phyloP scores from a whole-genome alignment of 2,888 invertebrate genomes.

The Stictocephala bisonia region DNA sequence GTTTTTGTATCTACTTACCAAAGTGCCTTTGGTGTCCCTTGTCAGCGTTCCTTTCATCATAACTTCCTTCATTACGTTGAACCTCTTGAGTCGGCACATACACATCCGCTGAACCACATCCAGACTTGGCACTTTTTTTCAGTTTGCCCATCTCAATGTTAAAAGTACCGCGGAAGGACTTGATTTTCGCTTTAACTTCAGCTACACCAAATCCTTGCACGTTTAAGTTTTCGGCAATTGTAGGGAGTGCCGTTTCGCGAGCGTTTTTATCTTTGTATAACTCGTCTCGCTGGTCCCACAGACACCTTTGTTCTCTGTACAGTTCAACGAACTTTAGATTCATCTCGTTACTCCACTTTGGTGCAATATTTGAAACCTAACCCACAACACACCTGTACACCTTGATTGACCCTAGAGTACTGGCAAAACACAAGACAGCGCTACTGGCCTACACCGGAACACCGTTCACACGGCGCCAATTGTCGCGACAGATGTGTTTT shows the following conservation, averaged over 20 bases:
- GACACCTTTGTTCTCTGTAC: too few species aligned
- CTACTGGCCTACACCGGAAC: not conserved
- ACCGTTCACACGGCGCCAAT: slow-evolving; percentile 2
- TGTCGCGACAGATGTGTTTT: not conserved
- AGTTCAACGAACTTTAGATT: too few species aligned
- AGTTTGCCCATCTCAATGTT: not conserved
- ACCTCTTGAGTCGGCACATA: not conserved
- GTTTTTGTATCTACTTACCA: not conserved
- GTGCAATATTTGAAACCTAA: slow-evolving; percentile 37
- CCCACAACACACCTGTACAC: not conserved
- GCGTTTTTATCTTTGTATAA: too few species aligned
- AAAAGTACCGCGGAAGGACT: slow-evolving; percentile 1
- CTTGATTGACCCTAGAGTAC: not conserved
- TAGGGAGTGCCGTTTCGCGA: not conserved
- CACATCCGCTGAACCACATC: not conserved
- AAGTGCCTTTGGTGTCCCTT: too few species aligned
- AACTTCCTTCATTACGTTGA: slow-evolving; percentile 21
- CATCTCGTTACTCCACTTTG: slow-evolving; percentile 24
- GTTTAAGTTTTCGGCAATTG: not conserved
- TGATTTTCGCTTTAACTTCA: slow-evolving; percentile 33
- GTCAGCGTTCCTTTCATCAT: slow-evolving; percentile 19
- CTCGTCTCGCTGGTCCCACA: slow-evolving; percentile 18
- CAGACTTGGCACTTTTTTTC: slow-evolving; percentile 20
- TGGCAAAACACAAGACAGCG: not conserved
- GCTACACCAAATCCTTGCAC: slow-evolving; percentile 13